Percentiles rank a stretch among this genome's conserved stretches.
Conservation (phyloP, 2,113 vertebrate genomes). For the Meriones unguiculatus region DNA sequence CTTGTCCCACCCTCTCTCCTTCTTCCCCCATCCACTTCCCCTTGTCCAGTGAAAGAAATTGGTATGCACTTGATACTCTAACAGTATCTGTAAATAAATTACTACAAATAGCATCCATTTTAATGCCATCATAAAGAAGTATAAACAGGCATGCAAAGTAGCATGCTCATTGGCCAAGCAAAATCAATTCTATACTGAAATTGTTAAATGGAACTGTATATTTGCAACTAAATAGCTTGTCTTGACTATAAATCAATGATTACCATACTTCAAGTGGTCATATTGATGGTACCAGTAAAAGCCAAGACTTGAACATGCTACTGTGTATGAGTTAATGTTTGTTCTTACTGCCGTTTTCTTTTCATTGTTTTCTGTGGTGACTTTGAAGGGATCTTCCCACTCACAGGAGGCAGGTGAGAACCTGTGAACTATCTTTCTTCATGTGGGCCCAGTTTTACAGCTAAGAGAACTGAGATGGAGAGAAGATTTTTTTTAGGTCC, state of each 20-base stretch:
- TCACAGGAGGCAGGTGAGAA: not conserved
- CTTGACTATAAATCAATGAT: slow-evolving; percentile 52
- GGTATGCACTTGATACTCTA: not conserved
- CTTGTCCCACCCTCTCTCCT: no score
- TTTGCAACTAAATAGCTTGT: slow-evolving; percentile 36
- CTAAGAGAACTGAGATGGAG: slow-evolving; percentile 14
- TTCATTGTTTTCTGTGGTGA: not conserved
- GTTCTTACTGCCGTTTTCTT: not conserved
- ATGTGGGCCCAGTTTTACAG: slow-evolving; percentile 8
- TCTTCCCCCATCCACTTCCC: no score
- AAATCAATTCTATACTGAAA: slow-evolving; percentile 62
- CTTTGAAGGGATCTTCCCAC: not conserved
- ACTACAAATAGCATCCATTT: slow-evolving; percentile 10
- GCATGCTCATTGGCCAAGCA: not conserved
- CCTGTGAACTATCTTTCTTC: not conserved
- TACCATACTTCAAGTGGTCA: not conserved
- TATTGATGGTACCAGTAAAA: not conserved
- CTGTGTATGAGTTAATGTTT: not conserved
- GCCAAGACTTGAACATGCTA: not conserved
- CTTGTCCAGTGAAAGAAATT: not conserved
- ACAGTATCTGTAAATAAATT: slow-evolving; percentile 40
- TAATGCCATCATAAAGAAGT: slow-evolving; percentile 55
- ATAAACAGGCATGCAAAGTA: not conserved
- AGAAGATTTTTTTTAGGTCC: slow-evolving; percentile 69
- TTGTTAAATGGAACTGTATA: not conserved